Percentiles rank a stretch among this genome's conserved stretches.
These are phyloP conservation scores for Saiga tatarica DNA, from an alignment of 2,113 vertebrate species.

Conservation along the genomic window DNA sequence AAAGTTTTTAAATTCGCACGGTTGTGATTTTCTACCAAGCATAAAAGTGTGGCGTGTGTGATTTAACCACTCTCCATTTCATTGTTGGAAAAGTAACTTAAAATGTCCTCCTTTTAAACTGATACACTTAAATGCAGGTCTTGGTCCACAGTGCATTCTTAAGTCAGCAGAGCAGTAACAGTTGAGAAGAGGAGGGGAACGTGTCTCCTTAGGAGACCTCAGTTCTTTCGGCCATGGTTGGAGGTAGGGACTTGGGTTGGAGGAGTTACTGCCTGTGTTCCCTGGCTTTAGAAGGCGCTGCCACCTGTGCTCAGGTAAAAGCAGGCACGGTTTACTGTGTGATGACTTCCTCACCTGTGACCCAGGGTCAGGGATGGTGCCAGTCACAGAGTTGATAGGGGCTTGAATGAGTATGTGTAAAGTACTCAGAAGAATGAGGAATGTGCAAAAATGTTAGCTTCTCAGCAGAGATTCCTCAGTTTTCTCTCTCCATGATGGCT, in stretches of 20 bases:
- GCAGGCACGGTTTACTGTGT: fast-evolving
- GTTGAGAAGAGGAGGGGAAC: neutral
- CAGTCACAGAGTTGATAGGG: fast-evolving
- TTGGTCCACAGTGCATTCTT: neutral
- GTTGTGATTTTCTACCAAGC: neutral
- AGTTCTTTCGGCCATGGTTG: fast-evolving
- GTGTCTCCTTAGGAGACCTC: neutral
- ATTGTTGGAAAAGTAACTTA: neutral
- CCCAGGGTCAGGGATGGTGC: fast-evolving
- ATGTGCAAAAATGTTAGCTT: neutral
- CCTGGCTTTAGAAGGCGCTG: neutral
- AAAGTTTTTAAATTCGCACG: neutral
- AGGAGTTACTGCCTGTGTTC: fast-evolving
- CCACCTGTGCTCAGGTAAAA: fast-evolving
- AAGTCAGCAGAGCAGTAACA: neutral
- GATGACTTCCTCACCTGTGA: neutral
- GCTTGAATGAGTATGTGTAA: neutral
- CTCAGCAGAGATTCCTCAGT: neutral
- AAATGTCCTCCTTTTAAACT: neutral
- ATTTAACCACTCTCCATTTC: neutral
- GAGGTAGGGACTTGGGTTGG: neutral
- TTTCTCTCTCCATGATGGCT: neutral
- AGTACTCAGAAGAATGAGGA: neutral
- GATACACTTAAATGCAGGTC: neutral
- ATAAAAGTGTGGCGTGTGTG: neutral